Conservation (phyloP, 1,140 invertebrate species). For the Heliconius himera region DNA sequence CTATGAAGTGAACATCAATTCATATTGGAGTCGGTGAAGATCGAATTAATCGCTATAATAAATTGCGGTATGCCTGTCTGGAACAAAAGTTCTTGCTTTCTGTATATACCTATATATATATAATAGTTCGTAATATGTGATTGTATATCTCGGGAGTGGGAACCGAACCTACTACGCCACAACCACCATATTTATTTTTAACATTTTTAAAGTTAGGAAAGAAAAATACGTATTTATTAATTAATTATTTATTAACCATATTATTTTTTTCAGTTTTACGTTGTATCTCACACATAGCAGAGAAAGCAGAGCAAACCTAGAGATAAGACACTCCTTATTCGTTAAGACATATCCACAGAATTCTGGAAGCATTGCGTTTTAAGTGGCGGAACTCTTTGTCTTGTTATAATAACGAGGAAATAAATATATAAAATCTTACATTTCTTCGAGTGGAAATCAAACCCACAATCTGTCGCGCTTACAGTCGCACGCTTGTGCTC, state of each 20-base stretch:
- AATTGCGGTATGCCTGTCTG: conserved; percentile 3
- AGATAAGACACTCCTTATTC: not conserved
- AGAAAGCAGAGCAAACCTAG: not conserved
- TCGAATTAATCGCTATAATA: conserved; percentile 20
- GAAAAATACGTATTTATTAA: too few relatives aligned
- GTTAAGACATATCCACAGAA: too few relatives aligned
- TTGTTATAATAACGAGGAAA: not conserved
- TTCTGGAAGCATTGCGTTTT: not conserved
- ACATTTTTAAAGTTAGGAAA: too few relatives aligned
- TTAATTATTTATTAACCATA: too few relatives aligned
- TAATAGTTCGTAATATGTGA: not conserved
- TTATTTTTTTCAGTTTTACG: too few relatives aligned
- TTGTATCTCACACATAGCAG: too few relatives aligned
- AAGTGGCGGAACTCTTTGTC: not conserved
- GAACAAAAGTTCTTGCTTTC: not conserved
- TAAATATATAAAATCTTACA: not conserved
- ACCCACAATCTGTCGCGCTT: not conserved
- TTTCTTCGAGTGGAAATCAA: not conserved
- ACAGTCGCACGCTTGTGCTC: not conserved
- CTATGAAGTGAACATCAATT: conserved; percentile 21
- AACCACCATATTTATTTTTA: too few relatives aligned
- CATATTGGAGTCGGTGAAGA: conserved; percentile 24
- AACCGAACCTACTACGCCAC: too few relatives aligned
- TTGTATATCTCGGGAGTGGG: not conserved
- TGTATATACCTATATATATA: not conserved